Evolutionary conservation across 2,797 vertebrate genomes (phyloP).

Genomic region (Rhyacichthys aspro): DNA sequence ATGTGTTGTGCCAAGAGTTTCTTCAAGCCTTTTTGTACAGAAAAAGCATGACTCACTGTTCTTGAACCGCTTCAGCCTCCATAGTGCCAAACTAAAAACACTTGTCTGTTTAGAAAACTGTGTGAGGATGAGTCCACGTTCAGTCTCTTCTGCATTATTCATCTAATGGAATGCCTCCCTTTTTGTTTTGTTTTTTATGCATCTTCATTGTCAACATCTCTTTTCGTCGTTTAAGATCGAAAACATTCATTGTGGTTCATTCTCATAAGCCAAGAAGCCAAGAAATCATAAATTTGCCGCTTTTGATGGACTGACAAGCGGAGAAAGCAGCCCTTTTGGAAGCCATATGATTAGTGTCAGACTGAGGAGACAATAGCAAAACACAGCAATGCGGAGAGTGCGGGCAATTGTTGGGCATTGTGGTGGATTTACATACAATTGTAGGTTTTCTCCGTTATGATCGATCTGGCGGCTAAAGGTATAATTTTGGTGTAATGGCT

Average conservation of each 20-base stretch:
- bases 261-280: neutral
- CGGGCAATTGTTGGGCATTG: conserved; percentile 11
- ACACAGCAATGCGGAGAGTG: conserved; percentile 9
- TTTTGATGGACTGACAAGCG: conserved; percentile 35
- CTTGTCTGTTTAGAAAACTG: neutral
- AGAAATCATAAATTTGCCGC: conserved; percentile 19
- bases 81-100: neutral
- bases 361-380: conserved; percentile 22
- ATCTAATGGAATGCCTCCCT: neutral
- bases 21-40: neutral
- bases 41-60: neutral
- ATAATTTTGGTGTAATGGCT: conserved; percentile 56
- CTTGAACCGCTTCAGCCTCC: neutral
- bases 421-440: conserved; percentile 47
- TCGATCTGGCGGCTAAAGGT: conserved; percentile 48
- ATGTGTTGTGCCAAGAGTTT: neutral
- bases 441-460: conserved; percentile 52
- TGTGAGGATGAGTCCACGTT: neutral
- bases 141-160: neutral
- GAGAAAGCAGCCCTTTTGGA: conserved; percentile 28
- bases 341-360: conserved; percentile 35
- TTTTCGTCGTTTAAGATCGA: too few species aligned
- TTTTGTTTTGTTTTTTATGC: neutral
- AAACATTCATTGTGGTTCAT: neutral
- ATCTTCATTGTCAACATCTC: neutral